These are phyloP conservation scores for Ranitomeya variabilis DNA, from an alignment of 2,113 vertebrate species.

Conservation along the genomic window DNA sequence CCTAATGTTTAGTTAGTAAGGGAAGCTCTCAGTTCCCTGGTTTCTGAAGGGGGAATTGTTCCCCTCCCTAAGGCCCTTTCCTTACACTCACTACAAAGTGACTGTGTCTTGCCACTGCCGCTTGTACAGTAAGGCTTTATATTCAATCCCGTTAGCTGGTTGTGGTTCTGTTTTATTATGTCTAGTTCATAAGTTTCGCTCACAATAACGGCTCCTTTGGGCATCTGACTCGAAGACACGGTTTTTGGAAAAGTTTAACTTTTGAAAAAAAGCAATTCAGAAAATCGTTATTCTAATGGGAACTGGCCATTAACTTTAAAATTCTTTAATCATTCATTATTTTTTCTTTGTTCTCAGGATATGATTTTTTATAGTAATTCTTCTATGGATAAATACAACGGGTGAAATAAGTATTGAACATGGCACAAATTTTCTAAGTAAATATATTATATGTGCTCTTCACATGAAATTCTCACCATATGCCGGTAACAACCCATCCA, in stretches of 20 bases:
- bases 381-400: background rate
- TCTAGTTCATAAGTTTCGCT: conserved; percentile 33
- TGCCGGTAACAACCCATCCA: too few species aligned
- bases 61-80: background rate
- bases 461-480: too few species aligned
- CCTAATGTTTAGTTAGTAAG: conserved; percentile 50
- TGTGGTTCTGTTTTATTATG: conserved; percentile 28
- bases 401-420: too few species aligned
- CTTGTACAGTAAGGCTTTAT: conserved; percentile 36
- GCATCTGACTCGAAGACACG: background rate
- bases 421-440: too few species aligned
- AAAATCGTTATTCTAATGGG: conserved; percentile 19
- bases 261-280: conserved; percentile 17
- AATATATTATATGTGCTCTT: too few species aligned
- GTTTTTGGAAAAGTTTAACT: background rate
- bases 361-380: background rate
- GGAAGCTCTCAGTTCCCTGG: background rate
- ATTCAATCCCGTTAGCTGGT: background rate
- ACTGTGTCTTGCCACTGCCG: conserved; percentile 25
- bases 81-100: conserved; percentile 2
- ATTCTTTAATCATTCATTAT: background rate
- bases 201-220: conserved; percentile 36
- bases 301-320: background rate
- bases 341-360: background rate
- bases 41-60: conserved; percentile 25